Conservation (phyloP, 2,888 invertebrate species). For the Lithophane semibrunnea region DNA sequence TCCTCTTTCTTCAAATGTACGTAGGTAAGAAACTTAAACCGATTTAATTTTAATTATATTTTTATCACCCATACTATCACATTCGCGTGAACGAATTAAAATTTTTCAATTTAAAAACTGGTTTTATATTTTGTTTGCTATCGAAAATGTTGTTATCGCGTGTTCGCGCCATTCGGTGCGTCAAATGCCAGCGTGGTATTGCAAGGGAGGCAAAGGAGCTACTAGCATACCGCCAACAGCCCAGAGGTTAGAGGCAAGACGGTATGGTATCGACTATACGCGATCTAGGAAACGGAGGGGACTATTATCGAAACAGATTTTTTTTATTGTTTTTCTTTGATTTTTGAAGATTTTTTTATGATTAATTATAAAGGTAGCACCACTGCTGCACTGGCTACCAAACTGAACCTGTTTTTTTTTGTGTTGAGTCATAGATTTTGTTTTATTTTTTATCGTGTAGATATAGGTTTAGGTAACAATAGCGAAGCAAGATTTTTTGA, state of each 20-base stretch:
- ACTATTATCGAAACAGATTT: slow-evolving; percentile 18
- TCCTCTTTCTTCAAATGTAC: neutral
- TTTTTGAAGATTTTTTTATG: neutral
- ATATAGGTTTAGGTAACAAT: too few relatives aligned
- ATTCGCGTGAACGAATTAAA: slow-evolving; percentile 31
- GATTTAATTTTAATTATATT: neutral
- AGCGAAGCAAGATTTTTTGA: too few relatives aligned
- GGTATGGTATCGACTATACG: slow-evolving; percentile 67
- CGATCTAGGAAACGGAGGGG: slow-evolving; percentile 64
- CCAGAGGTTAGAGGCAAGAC: slow-evolving; percentile 30
- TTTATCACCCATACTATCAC: slow-evolving; percentile 22
- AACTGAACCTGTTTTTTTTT: too few relatives aligned
- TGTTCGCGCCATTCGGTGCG: slow-evolving; percentile 51
- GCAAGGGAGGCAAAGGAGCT: slow-evolving; percentile 54
- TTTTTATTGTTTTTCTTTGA: neutral
- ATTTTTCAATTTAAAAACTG: slow-evolving; percentile 6
- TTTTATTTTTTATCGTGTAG: too few relatives aligned
- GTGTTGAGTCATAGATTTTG: too few relatives aligned
- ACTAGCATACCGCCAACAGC: slow-evolving; percentile 49
- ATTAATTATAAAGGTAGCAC: too few relatives aligned
- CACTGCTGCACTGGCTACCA: too few relatives aligned
- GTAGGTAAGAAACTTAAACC: neutral
- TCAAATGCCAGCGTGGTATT: slow-evolving; percentile 47
- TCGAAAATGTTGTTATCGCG: slow-evolving; percentile 60
- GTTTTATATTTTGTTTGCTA: slow-evolving; percentile 9